Evolutionary conservation across 1,140 invertebrate genomes (phyloP).

Genomic region (Leptinotarsa lineolata): DNA sequence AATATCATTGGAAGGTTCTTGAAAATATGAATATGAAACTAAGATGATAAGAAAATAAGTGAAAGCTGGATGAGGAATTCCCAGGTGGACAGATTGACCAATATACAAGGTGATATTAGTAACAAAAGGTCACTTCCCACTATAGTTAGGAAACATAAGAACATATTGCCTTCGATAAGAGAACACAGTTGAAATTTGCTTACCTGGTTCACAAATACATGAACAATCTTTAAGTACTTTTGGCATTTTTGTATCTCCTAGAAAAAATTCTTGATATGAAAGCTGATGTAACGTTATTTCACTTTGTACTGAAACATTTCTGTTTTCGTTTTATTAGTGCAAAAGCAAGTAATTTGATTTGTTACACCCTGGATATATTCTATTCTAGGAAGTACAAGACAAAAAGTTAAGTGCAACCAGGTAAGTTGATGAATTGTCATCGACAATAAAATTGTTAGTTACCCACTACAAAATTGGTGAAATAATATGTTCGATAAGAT

Average conservation of each 20-base stretch:
- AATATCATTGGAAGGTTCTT: not conserved
- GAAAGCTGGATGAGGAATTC: not conserved
- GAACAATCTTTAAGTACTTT: constrained; percentile 20
- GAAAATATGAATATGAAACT: not conserved
- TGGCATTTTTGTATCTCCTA: constrained; percentile 25
- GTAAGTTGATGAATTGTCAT: not conserved
- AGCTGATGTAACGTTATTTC: not conserved
- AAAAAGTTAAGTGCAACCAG: constrained; percentile 1
- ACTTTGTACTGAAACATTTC: not conserved
- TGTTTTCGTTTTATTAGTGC: constrained; percentile 4
- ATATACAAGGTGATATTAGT: constrained; percentile 12
- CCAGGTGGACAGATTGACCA: constrained; percentile 24
- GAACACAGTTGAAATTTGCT: not conserved
- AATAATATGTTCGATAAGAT: not conserved
- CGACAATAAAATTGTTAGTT: not conserved
- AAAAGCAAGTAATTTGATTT: not conserved
- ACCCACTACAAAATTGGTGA: not conserved
- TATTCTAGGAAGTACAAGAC: constrained; percentile 9
- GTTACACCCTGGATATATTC: not conserved
- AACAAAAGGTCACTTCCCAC: not conserved
- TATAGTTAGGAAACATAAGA: not conserved
- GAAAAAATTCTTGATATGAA: constrained; percentile 11
- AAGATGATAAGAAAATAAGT: not conserved
- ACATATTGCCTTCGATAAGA: not conserved
- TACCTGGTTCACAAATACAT: constrained; percentile 23